Evolutionary conservation across 2,113 vertebrate species (phyloP), one percentile per base, ranked within the genome.

Genomic region (Halichoeres trimaculatus): DNA sequence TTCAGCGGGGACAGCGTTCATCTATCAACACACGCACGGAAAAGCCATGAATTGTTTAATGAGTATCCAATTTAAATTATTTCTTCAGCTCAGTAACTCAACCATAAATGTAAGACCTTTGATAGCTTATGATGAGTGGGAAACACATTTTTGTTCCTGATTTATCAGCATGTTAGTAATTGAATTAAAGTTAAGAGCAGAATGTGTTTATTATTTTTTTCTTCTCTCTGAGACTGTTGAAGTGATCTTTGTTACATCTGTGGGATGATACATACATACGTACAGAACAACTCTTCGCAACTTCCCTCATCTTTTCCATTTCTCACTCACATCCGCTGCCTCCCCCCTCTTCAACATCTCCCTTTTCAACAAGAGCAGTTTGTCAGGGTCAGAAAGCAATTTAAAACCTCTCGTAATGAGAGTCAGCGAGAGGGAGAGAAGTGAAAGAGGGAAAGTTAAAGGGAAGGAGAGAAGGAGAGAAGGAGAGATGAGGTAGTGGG

Each of bases 401-500:
- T 94, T 94, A 96, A 97, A 97, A 97, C 96, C 94, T 36, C 57
- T 70, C 83, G 91, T 94, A 95, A 95, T 95, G 91, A 91, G 81
- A 86, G 85, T 79, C 74, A 75, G 83, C 43, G 78, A 88, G 75
- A 91, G 30, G n/a, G 88, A 78, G 70, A 65, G 77, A 75, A 83
- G 85, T 14, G 85, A 84, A 83, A 71, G 67, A 81, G 72, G 45
- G 81, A 82, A 80, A 82, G 86, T 86, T 78, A 89, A 87, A 93
- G 88, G 81, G 11, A 52, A 85, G 81, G 86, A 80, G 73, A 80
- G 11, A 52, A 85, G 81, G 86, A 80, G 73, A 80, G 89, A 93
- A 89, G 87, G 10, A 86, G 57, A 12, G 51, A 81, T 75, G 89
- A 87, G 89, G 87, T 70, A 90, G 89, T 89, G 83, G 81, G 19